Evolutionary conservation across 1,140 invertebrate genomes (phyloP).

Genomic region (Drosophila bipectinata): DNA sequence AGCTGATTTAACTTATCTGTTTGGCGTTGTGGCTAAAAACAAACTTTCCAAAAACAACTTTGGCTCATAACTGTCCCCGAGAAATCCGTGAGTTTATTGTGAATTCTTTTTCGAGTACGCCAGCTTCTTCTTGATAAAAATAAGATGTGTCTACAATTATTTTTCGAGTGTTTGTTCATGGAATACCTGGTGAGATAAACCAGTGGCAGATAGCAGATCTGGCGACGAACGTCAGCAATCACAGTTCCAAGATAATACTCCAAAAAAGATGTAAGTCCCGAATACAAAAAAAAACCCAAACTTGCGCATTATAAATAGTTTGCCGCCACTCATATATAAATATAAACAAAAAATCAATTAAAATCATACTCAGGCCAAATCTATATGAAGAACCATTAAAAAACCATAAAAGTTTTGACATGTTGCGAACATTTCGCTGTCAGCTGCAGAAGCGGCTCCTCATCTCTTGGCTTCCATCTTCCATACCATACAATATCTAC

Average conservation of each 20-base stretch:
- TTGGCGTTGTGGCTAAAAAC: constrained; percentile 14
- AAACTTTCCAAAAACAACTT: constrained; percentile 18
- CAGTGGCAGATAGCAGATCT: constrained; percentile 21
- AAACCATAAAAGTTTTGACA: constrained; percentile 67
- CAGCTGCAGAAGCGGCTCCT: constrained; percentile 52
- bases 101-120: constrained; percentile 35
- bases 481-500: constrained; percentile 2
- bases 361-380: constrained; percentile 36
- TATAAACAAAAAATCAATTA: constrained; percentile 63
- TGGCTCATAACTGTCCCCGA: constrained; percentile 29
- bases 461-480: constrained; percentile 22
- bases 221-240: constrained; percentile 46
- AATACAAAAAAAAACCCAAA: not conserved
- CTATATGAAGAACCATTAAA: constrained; percentile 54
- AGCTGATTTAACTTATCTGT: constrained; percentile 44
- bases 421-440: constrained; percentile 69
- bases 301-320: constrained; percentile 38
- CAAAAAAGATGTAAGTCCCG: constrained; percentile 35
- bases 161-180: constrained; percentile 41
- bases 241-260: constrained; percentile 11
- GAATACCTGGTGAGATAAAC: constrained; percentile 35
- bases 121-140: constrained; percentile 44
- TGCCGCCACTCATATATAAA: constrained; percentile 41
- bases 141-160: constrained; percentile 4
- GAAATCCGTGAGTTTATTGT: constrained; percentile 28